Evolutionary conservation across 2,113 vertebrate species (phyloP).

Genomic region (Campylorhamphus procurvoides): DNA sequence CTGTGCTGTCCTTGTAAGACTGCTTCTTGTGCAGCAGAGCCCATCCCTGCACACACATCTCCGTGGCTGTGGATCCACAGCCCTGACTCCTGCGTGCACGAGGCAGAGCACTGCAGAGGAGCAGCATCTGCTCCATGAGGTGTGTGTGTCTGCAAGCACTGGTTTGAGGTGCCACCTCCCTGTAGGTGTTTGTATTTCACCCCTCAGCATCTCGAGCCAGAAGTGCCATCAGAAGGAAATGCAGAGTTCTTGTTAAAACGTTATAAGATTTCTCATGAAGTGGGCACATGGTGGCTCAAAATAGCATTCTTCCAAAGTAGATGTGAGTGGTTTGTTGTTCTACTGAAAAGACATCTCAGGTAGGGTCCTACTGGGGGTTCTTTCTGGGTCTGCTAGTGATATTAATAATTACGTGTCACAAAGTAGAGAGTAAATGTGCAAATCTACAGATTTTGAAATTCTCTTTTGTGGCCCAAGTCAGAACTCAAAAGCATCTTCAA

Average conservation of each 20-base stretch:
- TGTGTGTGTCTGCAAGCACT: neutral
- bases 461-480: neutral
- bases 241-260: neutral
- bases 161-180: neutral
- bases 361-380: neutral
- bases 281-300: neutral
- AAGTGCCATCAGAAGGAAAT: neutral
- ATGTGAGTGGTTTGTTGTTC: neutral
- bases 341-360: neutral
- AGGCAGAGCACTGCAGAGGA: neutral
- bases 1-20: neutral
- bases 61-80: neutral
- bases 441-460: neutral
- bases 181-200: neutral
- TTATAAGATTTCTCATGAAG: neutral
- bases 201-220: rapidly evolving
- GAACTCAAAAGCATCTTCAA: neutral
- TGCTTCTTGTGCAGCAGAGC: neutral
- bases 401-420: neutral
- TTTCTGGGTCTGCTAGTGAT: neutral
- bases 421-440: neutral
- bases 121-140: neutral
- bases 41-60: neutral
- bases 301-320: neutral
- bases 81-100: neutral